Percentiles rank a stretch among this genome's conserved stretches.
Conservation (phyloP, 2,797 vertebrate species). For the Euphonia xanthogaster region DNA sequence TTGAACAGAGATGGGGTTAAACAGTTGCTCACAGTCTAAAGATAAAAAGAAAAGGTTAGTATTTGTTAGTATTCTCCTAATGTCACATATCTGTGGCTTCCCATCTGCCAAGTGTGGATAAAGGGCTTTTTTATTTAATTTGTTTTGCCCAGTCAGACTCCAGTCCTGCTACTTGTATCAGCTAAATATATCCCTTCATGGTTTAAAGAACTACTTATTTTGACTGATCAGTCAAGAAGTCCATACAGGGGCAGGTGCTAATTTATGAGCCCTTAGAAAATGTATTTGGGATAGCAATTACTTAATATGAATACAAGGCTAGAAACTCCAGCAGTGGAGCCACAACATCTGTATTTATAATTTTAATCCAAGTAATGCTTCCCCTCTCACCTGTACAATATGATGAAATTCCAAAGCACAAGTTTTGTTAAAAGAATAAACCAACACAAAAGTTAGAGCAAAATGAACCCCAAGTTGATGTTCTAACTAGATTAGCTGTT, state of each 20-base stretch:
- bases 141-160: neutral
- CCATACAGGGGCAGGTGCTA: neutral
- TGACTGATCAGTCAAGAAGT: neutral
- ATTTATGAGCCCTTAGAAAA: neutral
- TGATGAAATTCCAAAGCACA: neutral
- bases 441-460: neutral
- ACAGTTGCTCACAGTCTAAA: neutral
- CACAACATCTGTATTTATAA: neutral
- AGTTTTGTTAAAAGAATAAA: neutral
- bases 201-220: neutral
- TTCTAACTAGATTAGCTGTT: neutral
- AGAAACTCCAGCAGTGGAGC: neutral
- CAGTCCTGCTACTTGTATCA: neutral
- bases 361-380: neutral
- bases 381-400: neutral
- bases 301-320: neutral
- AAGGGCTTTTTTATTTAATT: neutral
- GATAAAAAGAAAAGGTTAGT: neutral
- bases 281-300: neutral
- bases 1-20: neutral
- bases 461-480: neutral
- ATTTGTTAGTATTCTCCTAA: neutral
- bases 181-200: neutral
- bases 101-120: neutral
- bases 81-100: neutral